A percentile compares a stretch with the other conserved stretches of the same genome.
These are phyloP conservation scores for Turritopsis rubra DNA, from an alignment of 30 jellyfish, hydroid and myxozoan genomes.

Conservation along the genomic window DNA sequence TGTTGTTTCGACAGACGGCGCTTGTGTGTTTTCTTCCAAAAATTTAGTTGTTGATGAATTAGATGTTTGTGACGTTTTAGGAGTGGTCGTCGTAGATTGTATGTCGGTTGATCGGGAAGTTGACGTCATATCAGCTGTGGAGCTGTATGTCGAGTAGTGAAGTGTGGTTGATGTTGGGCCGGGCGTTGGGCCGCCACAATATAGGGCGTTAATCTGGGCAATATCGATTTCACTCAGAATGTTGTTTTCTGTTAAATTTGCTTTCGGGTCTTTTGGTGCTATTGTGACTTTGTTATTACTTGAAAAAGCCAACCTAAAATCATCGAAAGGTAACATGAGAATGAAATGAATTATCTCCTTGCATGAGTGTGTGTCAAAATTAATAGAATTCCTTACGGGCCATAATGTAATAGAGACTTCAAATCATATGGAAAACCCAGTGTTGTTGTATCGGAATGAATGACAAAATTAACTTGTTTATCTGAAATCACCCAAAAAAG, in stretches of 20 bases:
- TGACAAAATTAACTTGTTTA: not conserved
- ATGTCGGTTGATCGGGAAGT: not conserved
- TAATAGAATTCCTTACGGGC: constrained; percentile 3
- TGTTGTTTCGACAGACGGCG: not conserved
- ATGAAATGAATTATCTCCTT: too few species aligned
- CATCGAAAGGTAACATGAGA: too few species aligned
- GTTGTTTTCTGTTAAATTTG: not conserved
- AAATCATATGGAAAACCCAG: not conserved
- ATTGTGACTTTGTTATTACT: not conserved
- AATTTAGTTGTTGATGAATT: not conserved
- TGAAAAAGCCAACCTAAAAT: not conserved
- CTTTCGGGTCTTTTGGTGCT: not conserved
- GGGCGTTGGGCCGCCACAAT: not conserved
- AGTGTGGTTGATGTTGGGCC: not conserved
- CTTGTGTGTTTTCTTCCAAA: not conserved
- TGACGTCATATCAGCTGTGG: too few species aligned
- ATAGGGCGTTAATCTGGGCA: not conserved
- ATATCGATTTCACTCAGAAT: not conserved
- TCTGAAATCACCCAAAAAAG: not conserved
- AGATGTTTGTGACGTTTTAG: not conserved
- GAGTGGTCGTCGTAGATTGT: not conserved
- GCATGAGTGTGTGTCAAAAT: not conserved
- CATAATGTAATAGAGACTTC: not conserved
- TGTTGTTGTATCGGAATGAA: not conserved
- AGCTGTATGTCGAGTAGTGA: too few species aligned